These are phyloP conservation scores for Drosophila kuntzei DNA, from an alignment of 2,888 invertebrate species.

Conservation along the genomic window DNA sequence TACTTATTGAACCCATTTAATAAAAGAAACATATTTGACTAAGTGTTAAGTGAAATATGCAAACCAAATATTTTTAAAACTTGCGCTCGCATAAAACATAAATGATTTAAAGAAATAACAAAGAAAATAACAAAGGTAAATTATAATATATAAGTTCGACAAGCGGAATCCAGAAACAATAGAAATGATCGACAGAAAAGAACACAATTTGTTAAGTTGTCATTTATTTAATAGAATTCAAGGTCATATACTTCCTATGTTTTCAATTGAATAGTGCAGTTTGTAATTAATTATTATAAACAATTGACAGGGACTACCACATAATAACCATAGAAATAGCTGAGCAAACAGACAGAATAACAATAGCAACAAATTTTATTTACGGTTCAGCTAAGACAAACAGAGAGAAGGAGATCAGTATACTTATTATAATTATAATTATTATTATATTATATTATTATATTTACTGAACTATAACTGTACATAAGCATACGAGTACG, in stretches of 20 bases:
- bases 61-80: conserved; percentile 66
- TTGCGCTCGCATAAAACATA: conserved; percentile 64
- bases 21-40: conserved; percentile 59
- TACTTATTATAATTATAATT: conserved; percentile 50
- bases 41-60: conserved; percentile 67
- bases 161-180: conserved; percentile 30
- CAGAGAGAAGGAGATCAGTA: conserved; percentile 22
- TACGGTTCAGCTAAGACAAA: conserved; percentile 49
- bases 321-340: conserved; percentile 72
- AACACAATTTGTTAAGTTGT: conserved; percentile 68
- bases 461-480: conserved; percentile 37
- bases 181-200: conserved; percentile 20
- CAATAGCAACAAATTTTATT: conserved; percentile 76
- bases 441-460: conserved; percentile 34
- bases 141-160: conserved; percentile 47
- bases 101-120: conserved; percentile 8
- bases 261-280: conserved; percentile 46
- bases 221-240: conserved; percentile 53
- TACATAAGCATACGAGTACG: conserved; percentile 53
- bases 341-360: conserved; percentile 42
- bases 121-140: conserved; percentile 23
- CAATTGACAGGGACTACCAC: conserved; percentile 83
- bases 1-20: conserved; percentile 41
- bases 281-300: conserved; percentile 73
- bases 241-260: conserved; percentile 37